Evolutionary conservation across 1,140 invertebrate species (phyloP), one percentile per base, ranked within the genome.

Genomic region (Parapsyche elsis): DNA sequence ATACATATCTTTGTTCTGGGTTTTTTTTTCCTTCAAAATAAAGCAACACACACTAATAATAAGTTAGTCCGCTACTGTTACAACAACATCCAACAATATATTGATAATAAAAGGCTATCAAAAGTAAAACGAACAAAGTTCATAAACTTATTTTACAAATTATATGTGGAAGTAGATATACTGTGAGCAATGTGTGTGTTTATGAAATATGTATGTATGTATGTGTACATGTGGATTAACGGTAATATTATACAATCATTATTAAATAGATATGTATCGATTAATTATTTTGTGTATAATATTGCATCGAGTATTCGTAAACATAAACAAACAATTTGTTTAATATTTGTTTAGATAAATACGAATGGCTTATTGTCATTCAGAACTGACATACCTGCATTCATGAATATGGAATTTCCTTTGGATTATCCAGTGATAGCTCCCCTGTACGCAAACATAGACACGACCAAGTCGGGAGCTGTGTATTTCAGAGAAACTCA

Each of bases 341-440:
- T 38, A 38, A 4, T 38, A 38, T 38, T 38, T 38, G 90, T 90
- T 14, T 89, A 98, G 97, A 92, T 98, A 70, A 98, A 98, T 86
- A 94, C 92, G 85, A 97, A 97, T 89, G 97, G 97, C 30, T 89
- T 98, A 12, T 84, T 98, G n/a, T 96, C 97, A 1, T 98, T 99
- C 85, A 89, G 94, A 82, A 94, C 94, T 10, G 94, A 97, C 67
- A 94, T 98, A 78, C 92, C 95, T 16, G 91, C 91, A 61, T 97
- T 96, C 85, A 91, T 96, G 82, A 97, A 97, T 85, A 92, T 94
- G 12, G 94, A 96, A 84, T 97, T 98, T 87, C 97, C 97, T 4
- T 87, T 98, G 79, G 95, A 96, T 79, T 96, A 96, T 87, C 94
- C 96, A 0, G 91, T 95, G 0, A 96, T 99, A 81, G 95, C 97